Percentiles rank a stretch among this genome's conserved stretches.
Evolutionary conservation across 2,113 vertebrate species (phyloP).

Genomic region (Lutjanus erythropterus): DNA sequence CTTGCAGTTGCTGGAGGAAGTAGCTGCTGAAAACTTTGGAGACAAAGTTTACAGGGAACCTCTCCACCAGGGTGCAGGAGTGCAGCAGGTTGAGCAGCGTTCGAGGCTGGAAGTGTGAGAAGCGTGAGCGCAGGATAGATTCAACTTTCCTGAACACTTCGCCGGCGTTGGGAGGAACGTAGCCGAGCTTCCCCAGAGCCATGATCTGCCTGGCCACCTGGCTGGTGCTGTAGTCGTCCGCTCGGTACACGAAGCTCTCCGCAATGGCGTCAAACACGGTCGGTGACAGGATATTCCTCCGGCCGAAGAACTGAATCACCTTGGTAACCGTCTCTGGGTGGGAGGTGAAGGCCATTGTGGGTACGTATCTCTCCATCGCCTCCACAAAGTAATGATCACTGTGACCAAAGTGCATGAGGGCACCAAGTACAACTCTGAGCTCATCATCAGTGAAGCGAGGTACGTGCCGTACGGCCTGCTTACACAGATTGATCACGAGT

Average conservation of each 20-base stretch:
- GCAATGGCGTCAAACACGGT: constrained; percentile 87
- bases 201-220: constrained; percentile 88
- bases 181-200: constrained; percentile 91
- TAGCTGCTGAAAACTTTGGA: constrained; percentile 91
- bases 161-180: constrained; percentile 88
- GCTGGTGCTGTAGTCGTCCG: constrained; percentile 85
- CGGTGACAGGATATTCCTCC: constrained; percentile 86
- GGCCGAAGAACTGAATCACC: constrained; percentile 87
- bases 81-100: constrained; percentile 89
- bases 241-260: constrained; percentile 88
- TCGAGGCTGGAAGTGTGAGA: constrained; percentile 88
- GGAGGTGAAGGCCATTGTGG: constrained; percentile 75
- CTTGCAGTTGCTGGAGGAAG: constrained; percentile 92
- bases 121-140: constrained; percentile 77
- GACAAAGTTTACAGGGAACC: constrained; percentile 93
- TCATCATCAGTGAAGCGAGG: constrained; percentile 86
- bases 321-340: constrained; percentile 85
- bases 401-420: constrained; percentile 89
- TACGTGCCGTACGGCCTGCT: constrained; percentile 84
- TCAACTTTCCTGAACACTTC: constrained; percentile 91
- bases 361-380: constrained; percentile 85
- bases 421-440: constrained; percentile 86
- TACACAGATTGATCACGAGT: constrained; percentile 89
- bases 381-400: constrained; percentile 85
- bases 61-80: constrained; percentile 88